Evolutionary conservation across 2,888 invertebrate genomes (phyloP).

Genomic region (Eristalinus aeneus): DNA sequence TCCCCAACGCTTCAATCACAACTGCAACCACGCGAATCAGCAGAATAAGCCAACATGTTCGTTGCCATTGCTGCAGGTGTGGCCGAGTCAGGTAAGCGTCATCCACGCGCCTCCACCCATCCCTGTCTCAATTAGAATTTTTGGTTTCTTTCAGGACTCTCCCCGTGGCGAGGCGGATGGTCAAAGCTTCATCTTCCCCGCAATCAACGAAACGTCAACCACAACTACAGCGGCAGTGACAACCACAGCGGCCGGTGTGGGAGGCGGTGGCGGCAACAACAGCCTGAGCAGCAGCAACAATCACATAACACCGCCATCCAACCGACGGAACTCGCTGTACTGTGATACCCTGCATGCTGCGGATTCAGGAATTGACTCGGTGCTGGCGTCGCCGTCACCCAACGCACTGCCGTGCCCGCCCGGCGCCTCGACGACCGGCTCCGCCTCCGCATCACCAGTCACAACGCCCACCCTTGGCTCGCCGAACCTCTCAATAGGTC

Average conservation of each 20-base stretch:
- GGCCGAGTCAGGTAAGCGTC: slow-evolving; percentile 84
- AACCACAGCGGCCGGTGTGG: slow-evolving; percentile 71
- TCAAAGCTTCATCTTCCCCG: slow-evolving; percentile 86
- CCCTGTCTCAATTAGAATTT: background rate
- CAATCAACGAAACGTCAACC: slow-evolving; percentile 79
- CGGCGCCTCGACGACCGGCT: slow-evolving; percentile 76
- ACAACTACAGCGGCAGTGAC: slow-evolving; percentile 73
- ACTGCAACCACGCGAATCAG: slow-evolving; percentile 74
- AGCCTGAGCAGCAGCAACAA: slow-evolving; percentile 59
- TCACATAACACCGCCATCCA: slow-evolving; percentile 64
- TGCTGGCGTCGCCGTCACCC: slow-evolving; percentile 85
- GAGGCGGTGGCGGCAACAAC: slow-evolving; percentile 58
- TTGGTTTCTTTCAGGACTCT: slow-evolving; percentile 82
- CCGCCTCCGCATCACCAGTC: slow-evolving; percentile 79
- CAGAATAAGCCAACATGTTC: slow-evolving; percentile 82
- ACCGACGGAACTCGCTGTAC: slow-evolving; percentile 78
- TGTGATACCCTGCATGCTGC: slow-evolving; percentile 82
- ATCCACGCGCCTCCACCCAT: background rate
- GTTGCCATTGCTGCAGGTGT: slow-evolving; percentile 84
- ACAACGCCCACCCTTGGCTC: slow-evolving; percentile 79
- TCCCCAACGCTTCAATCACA: slow-evolving; percentile 78
- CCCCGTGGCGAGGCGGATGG: slow-evolving; percentile 86
- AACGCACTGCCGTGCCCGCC: slow-evolving; percentile 80
- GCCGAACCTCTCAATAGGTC: slow-evolving; percentile 78
- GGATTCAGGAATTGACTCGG: slow-evolving; percentile 88